Percentiles rank a stretch among this genome's conserved stretches.
These are phyloP conservation scores for Macropodus opercularis DNA, from an alignment of 2,797 vertebrate genomes.

Conservation along the genomic window DNA sequence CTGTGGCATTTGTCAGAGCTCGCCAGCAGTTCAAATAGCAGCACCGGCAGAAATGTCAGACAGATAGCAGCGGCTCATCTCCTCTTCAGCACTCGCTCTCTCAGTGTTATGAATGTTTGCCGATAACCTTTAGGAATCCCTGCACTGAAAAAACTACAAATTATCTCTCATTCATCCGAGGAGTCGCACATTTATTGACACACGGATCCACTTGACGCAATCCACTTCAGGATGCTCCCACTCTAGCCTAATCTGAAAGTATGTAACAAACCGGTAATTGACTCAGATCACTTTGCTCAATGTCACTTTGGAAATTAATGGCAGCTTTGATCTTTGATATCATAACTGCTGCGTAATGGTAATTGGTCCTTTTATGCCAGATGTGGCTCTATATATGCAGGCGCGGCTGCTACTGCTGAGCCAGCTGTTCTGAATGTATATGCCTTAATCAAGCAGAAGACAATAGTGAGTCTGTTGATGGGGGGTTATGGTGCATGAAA, in stretches of 20 bases:
- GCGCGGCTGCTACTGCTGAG: constrained; percentile 37
- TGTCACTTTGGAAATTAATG: constrained; percentile 65
- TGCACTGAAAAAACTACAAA: constrained; percentile 78
- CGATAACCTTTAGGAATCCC: constrained; percentile 93
- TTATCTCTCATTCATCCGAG: constrained; percentile 76
- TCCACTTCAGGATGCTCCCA: constrained; percentile 39
- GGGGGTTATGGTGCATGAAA: constrained; percentile 20
- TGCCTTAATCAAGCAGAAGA: constrained; percentile 28
- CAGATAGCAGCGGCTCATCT: constrained; percentile 84
- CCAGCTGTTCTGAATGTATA: constrained; percentile 43
- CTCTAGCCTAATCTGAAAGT: constrained; percentile 50
- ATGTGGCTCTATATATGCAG: constrained; percentile 25
- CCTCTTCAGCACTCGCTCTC: constrained; percentile 52
- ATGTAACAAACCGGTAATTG: constrained; percentile 58
- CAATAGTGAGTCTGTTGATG: constrained; percentile 3
- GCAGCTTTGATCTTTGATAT: constrained; percentile 68
- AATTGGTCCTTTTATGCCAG: constrained; percentile 48
- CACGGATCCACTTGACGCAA: constrained; percentile 68
- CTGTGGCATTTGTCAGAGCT: constrained; percentile 93
- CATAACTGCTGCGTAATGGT: constrained; percentile 47
- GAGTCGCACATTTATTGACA: constrained; percentile 64
- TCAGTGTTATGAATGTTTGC: constrained; percentile 83
- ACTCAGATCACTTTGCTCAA: constrained; percentile 41
- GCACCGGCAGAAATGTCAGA: constrained; percentile 97
- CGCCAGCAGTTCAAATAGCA: constrained; percentile 93